Evolutionary conservation across 2,113 vertebrate species (phyloP).

Genomic region (Orthochromis malagaraziensis): DNA sequence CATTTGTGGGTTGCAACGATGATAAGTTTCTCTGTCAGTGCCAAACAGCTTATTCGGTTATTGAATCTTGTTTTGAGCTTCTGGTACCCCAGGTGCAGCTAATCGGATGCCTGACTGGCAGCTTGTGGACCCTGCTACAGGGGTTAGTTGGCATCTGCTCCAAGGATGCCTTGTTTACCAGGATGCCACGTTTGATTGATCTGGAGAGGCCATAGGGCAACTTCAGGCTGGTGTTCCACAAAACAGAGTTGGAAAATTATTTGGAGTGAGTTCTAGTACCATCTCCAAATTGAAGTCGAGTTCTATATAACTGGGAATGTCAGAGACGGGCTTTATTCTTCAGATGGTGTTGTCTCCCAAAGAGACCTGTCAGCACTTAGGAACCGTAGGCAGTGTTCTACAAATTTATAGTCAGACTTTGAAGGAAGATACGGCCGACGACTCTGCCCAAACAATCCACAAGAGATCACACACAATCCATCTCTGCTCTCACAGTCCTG

Average conservation of each 20-base stretch:
- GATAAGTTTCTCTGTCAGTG: background rate
- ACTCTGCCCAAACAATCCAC: background rate
- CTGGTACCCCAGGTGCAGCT: background rate
- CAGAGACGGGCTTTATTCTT: accelerated
- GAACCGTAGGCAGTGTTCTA: background rate
- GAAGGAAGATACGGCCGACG: background rate
- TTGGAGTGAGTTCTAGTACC: background rate
- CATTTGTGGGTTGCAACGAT: background rate
- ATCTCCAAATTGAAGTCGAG: background rate
- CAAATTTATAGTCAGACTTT: background rate
- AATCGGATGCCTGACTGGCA: background rate
- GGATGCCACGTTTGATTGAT: background rate
- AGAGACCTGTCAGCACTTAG: background rate
- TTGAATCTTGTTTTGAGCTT: background rate
- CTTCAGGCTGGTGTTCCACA: background rate
- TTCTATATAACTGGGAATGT: background rate
- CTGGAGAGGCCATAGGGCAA: background rate
- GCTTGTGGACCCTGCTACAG: background rate
- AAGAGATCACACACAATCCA: background rate
- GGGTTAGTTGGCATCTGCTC: background rate
- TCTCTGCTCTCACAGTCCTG: background rate
- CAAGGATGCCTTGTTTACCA: background rate
- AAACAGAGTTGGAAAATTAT: background rate
- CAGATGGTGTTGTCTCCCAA: background rate
- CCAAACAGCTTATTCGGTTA: background rate